Base-by-base conservation (phyloP, 2,797 vertebrate genomes). In the Hippoglossus hippoglossus region DNA sequence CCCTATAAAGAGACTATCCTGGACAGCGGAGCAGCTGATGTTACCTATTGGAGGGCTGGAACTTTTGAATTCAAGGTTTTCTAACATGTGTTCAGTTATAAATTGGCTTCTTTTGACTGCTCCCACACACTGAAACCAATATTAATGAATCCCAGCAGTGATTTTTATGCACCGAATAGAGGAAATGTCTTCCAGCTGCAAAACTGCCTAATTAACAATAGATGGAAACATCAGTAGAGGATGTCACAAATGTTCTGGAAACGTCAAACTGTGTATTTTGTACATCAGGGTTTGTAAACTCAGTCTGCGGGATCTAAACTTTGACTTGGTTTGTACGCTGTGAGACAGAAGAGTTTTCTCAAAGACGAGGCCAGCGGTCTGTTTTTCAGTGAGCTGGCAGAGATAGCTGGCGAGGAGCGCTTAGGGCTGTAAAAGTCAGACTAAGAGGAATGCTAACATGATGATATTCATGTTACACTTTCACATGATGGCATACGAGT, bases 251-350 rank as follows among this genome's bases (percentile, higher is more conserved):
- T 57, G 49, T 60, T 73, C 16, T 41, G 59, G 31, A 66, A 65
- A 75, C 34, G 16, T 22, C 34, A 65, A 63, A 2, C 1, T 66
- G 56, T 71, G 67, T 67, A 50, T 63, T 31, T 63, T 75, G 64
- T 77, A 83, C 55, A 63, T n/a, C 1, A 4, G 22, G 83, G 70
- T 66, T 63, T 80, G 70, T 85, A 80, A 87, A 87, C 63, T 75
- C 68, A 74, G 70, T 71, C 55, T 59, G 28, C 68, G 53, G 61
- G 64, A 63, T 55, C 67, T 81, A 52, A 81, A 81, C 67, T 74
- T 70, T 50, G 71, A 55, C 54, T 52, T 12, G 52, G 4, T 3
- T 26, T 9, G 25, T 54, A 0, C 22, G 5, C 13, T 54, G 13
- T 54, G 6, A 54, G 50, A 51, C 21, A 6, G 7, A 24, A 51